These are phyloP conservation scores for Dolichallabes microphthalmus DNA, from an alignment of 2,113 vertebrate genomes.

Conservation along the genomic window DNA sequence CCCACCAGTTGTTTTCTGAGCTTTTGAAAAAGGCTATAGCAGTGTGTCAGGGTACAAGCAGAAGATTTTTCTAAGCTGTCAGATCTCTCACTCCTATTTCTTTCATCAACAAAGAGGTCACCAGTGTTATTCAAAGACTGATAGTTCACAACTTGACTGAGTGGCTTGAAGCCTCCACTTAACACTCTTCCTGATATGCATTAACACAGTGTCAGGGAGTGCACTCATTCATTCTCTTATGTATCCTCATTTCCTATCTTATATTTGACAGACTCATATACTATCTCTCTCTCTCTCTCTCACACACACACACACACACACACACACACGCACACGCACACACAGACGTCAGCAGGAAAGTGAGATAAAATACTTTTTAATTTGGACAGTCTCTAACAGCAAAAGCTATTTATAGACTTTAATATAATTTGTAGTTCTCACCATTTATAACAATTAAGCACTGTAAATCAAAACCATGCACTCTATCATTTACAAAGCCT, in stretches of 20 bases:
- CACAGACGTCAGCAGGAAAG: background rate
- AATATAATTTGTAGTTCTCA: background rate
- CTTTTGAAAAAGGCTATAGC: slow-evolving; percentile 9
- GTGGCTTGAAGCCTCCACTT: slow-evolving; percentile 30
- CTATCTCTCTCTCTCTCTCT: background rate
- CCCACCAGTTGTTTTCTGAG: slow-evolving; percentile 20
- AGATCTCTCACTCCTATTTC: slow-evolving; percentile 12
- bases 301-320: background rate
- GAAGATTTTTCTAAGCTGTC: slow-evolving; percentile 25
- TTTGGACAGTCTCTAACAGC: background rate
- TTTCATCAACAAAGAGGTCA: slow-evolving; percentile 36
- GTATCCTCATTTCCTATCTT: background rate
- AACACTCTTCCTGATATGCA: slow-evolving; percentile 33
- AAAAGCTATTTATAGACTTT: slow-evolving; percentile 22
- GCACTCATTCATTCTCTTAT: slow-evolving; percentile 25
- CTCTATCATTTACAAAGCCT: background rate
- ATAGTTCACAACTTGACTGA: slow-evolving; percentile 27
- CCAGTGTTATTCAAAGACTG: slow-evolving; percentile 27
- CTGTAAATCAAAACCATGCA: slow-evolving; percentile 15
- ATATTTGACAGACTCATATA: background rate
- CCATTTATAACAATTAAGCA: background rate
- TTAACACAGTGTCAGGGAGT: slow-evolving; percentile 36
- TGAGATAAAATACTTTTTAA: slow-evolving; percentile 22
- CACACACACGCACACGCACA: background rate
- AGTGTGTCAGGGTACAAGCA: background rate